phyloP scores from a whole-genome alignment of 2,113 vertebrate genomes.

The Myotis lucifugus region DNA sequence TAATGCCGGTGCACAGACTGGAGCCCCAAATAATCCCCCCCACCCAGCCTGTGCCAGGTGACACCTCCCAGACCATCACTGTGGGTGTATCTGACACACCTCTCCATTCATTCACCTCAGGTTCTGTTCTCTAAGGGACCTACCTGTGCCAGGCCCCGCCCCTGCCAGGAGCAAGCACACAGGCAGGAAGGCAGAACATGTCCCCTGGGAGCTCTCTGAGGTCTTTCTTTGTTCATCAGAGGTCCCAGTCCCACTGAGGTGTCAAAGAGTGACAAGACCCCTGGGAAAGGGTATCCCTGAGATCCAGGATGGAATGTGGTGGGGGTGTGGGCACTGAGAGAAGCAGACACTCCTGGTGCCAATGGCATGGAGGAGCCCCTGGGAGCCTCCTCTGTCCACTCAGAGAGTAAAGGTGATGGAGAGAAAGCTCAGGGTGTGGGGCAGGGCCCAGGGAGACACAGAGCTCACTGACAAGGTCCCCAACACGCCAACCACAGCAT shows the following conservation, averaged over 20 bases:
- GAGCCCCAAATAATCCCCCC: neutral
- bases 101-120: neutral
- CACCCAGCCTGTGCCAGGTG: accelerated
- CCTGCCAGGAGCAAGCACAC: neutral
- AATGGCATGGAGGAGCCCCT: neutral
- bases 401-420: neutral
- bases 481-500: neutral
- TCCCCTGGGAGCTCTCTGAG: too few relatives aligned
- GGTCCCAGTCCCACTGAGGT: neutral
- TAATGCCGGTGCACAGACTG: neutral
- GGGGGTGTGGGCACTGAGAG: neutral
- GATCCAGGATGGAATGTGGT: neutral
- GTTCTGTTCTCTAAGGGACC: neutral
- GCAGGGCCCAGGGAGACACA: neutral
- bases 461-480: neutral
- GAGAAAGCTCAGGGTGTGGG: neutral
- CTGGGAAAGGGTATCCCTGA: neutral
- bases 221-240: neutral
- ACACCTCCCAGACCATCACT: neutral
- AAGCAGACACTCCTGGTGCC: accelerated
- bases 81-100: neutral
- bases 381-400: neutral
- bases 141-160: neutral
- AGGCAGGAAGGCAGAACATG: neutral
- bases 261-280: neutral